Base-by-base conservation (phyloP, 2,113 vertebrate species). In the Carassius auratus region DNA sequence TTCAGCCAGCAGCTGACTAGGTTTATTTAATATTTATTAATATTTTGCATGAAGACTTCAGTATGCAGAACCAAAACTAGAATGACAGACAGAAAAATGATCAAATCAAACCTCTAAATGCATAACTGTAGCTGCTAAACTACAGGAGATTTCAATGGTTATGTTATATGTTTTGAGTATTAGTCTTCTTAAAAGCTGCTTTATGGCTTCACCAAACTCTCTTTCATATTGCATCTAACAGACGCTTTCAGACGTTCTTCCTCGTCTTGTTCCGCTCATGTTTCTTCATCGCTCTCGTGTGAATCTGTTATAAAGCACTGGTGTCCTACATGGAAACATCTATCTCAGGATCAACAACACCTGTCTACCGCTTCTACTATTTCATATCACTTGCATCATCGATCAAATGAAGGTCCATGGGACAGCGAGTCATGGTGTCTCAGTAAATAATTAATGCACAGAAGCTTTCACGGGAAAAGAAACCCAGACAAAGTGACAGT, bases 321-420 rank as follows among this genome's bases (percentile, higher is more conserved):
- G 26, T 30, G 30, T 38, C 17, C 59, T 23, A 23, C 23, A 55
- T 69, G 45, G 15, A 50, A 69, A 8, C 45, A 74, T 45, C 33
- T 42, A 33, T 73, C 14, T 6, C 66, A 8, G 30, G 30, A 8
- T 36, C 4, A 36, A 21, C 64, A 33, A 15, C 30, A 26, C 4
- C 62, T 26, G 26, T 64, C 62, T 64, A 59, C 62, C 30, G 17
- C 66, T 69, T 69, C 66, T 19, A 5, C 3, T 12, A 14, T 73
- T 73, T 45, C 69, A 45, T 6, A 14, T 14, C 73, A 19, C 66
- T 73, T 33, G 48, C 81, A 74, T 83, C 69, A 59, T 59, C 36
- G 9, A 5, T 38, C 21, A 45, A 73, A 59, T 21, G 50, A 77
- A 30, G 23, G 50, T 36, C 19, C 15, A 59, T 13, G 30, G 55